Conservation (phyloP, 2,888 invertebrate genomes). For the Catonia carolina region DNA sequence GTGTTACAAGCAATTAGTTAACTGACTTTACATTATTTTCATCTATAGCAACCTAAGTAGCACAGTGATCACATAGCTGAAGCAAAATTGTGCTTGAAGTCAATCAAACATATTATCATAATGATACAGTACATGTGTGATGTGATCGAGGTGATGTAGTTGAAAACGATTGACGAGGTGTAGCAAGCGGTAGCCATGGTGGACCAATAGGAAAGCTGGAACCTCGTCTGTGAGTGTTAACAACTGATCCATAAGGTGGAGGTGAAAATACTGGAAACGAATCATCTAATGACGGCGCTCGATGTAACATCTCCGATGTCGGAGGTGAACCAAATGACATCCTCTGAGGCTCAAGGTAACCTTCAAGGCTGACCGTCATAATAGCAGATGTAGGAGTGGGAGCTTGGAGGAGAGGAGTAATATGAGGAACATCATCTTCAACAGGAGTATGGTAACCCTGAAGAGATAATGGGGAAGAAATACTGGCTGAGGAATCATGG, state of each 20-base stretch:
- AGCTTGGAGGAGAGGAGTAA: conserved; percentile 52
- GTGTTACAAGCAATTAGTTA: too few species aligned
- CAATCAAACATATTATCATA: too few species aligned
- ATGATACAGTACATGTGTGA: conserved; percentile 72
- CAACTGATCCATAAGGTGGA: conserved; percentile 55
- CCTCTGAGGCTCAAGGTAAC: conserved; percentile 75
- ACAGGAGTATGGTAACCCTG: conserved; percentile 76
- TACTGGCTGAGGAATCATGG: conserved; percentile 42
- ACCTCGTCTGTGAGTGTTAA: conserved; percentile 41
- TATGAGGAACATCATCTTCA: conserved; percentile 52
- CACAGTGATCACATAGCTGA: too few species aligned
- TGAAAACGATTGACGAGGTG: conserved; percentile 67
- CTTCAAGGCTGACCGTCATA: conserved; percentile 77
- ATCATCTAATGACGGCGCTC: conserved; percentile 66
- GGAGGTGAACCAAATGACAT: conserved; percentile 76
- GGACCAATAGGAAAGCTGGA: conserved; percentile 39
- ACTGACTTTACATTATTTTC: too few species aligned
- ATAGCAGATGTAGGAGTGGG: conserved; percentile 80
- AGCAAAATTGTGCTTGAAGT: too few species aligned
- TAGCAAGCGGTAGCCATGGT: conserved; percentile 41
- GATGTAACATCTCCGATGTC: conserved; percentile 55
- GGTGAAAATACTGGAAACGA: conserved; percentile 82
- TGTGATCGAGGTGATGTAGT: conserved; percentile 76
- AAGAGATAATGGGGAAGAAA: conserved; percentile 52
- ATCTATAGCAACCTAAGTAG: too few species aligned